Percentiles rank a stretch among this genome's conserved stretches.
These are phyloP conservation scores for Ambastaia sidthimunki DNA, from an alignment of 2,797 vertebrate species.

Conservation along the genomic window DNA sequence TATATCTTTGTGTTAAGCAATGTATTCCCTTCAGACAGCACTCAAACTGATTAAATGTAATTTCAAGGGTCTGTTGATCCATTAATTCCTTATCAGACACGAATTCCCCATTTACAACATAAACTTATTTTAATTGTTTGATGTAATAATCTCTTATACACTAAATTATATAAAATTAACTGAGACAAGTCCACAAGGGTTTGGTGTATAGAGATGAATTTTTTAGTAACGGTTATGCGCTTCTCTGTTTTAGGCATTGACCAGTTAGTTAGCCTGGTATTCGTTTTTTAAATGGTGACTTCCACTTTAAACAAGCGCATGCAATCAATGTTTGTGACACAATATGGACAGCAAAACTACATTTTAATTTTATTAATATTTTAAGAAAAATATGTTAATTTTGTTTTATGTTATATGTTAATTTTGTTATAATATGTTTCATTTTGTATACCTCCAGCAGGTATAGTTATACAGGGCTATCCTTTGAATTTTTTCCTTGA, in stretches of 20 bases:
- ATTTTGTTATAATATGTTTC: no score
- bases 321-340: neutral
- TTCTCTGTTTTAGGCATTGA: neutral
- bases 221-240: neutral
- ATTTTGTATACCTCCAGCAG: no score
- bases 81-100: neutral
- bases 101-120: neutral
- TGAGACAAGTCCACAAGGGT: neutral
- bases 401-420: no score
- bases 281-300: constrained; percentile 1
- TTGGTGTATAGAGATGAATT: neutral
- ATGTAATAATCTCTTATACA: neutral
- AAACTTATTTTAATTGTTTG: neutral
- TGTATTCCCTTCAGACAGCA: neutral
- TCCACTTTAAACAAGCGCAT: no score
- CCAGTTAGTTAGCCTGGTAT: constrained; percentile 13
- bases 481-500: no score
- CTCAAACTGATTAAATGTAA: constrained; percentile 32
- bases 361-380: no score
- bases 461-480: no score
- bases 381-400: no score
- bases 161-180: neutral
- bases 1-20: constrained; percentile 20
- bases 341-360: no score
- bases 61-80: neutral